Conservation (phyloP, 2,113 vertebrate genomes). For the Pogona vitticeps region DNA sequence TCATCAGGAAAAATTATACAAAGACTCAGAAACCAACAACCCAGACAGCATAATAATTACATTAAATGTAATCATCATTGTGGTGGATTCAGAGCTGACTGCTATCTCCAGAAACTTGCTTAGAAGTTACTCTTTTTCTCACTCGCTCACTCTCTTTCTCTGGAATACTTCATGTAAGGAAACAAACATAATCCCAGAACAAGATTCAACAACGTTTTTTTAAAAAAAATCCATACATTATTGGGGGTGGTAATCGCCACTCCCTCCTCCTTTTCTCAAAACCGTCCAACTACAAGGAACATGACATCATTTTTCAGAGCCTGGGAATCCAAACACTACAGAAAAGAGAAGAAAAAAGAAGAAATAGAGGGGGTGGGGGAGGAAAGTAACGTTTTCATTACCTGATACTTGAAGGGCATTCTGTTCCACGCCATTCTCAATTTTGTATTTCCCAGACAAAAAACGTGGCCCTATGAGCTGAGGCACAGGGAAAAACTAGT, state of each 20-base stretch:
- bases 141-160: not conserved
- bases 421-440: conserved; percentile 78
- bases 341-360: not conserved
- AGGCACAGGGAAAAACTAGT: conserved; percentile 38
- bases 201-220: conserved; percentile 49
- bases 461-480: conserved; percentile 60
- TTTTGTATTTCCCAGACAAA: conserved; percentile 74
- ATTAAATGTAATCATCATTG: conserved; percentile 18
- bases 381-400: conserved; percentile 62
- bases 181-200: conserved; percentile 1
- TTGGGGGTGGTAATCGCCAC: conserved; percentile 59
- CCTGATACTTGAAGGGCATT: conserved; percentile 73
- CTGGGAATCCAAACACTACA: conserved; percentile 57
- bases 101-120: conserved; percentile 1
- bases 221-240: conserved; percentile 31
- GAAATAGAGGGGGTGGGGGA: not conserved
- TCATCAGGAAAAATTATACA: conserved; percentile 12
- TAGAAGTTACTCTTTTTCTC: not conserved
- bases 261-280: conserved; percentile 73
- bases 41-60: conserved; percentile 19
- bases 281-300: conserved; percentile 74
- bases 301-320: conserved; percentile 78
- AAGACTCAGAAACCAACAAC: not conserved
- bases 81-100: conserved; percentile 2
- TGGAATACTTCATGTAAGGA: not conserved